A percentile compares a stretch with the other conserved stretches of the same genome.
These are phyloP conservation scores for Parnassius glacialis DNA, from an alignment of 2,888 invertebrate species.

Conservation along the genomic window DNA sequence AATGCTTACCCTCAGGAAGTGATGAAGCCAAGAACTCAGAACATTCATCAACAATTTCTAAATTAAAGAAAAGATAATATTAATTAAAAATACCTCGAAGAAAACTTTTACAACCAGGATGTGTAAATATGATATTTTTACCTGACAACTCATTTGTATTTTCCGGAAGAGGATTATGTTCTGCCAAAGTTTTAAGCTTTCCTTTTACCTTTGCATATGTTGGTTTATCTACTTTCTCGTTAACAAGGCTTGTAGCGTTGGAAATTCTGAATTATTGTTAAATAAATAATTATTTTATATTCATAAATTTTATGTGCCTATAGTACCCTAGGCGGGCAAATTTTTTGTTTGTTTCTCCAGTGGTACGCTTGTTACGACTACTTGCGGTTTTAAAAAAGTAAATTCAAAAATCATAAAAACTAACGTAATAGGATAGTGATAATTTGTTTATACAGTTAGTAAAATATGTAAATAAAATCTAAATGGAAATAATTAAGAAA, in stretches of 20 bases:
- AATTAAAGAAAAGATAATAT: not conserved
- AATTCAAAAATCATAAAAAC: too few species aligned
- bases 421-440: too few species aligned
- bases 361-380: too few species aligned
- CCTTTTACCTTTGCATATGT: slow-evolving; percentile 44
- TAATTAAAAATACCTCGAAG: not conserved
- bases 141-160: slow-evolving; percentile 31
- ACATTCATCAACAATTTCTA: slow-evolving; percentile 54
- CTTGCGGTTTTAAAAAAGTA: too few species aligned
- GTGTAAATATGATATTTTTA: not conserved
- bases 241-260: slow-evolving; percentile 40
- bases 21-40: slow-evolving; percentile 56
- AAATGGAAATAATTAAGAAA: too few species aligned
- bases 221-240: slow-evolving; percentile 50
- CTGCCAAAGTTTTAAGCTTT: slow-evolving; percentile 46
- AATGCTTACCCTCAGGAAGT: slow-evolving; percentile 52
- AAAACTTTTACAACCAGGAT: not conserved
- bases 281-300: not conserved
- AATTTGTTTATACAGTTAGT: too few species aligned
- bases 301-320: not conserved
- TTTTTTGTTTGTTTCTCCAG: too few species aligned
- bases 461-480: too few species aligned
- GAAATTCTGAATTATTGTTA: slow-evolving; percentile 43
- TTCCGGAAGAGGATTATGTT: slow-evolving; percentile 42
- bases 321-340: not conserved